phyloP scores from a whole-genome alignment of 2,797 vertebrate genomes.

The Dendrocincla fuliginosa region DNA sequence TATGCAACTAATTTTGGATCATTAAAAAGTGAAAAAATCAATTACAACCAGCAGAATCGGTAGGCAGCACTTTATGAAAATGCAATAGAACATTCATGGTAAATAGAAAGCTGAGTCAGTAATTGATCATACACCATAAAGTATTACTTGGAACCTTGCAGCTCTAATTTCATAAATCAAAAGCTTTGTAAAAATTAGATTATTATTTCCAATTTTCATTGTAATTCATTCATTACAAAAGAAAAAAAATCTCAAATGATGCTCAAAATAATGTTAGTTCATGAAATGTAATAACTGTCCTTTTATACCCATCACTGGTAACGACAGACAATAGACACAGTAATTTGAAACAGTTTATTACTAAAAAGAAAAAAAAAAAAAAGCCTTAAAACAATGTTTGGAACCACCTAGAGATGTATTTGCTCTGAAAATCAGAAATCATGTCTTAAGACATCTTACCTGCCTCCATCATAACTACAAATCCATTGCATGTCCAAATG shows the following conservation, averaged over 20 bases:
- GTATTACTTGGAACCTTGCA: neutral
- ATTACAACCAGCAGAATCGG: neutral
- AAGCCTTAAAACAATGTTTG: neutral
- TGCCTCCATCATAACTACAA: neutral
- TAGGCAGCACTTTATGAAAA: neutral
- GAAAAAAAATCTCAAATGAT: neutral
- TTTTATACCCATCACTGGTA: neutral
- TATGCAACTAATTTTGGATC: neutral
- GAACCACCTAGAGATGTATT: neutral
- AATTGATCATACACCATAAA: neutral
- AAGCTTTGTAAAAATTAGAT: neutral
- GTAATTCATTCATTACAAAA: neutral
- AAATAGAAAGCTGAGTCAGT: neutral
- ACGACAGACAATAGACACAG: neutral
- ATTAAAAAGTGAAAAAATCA: slow-evolving; percentile 30
- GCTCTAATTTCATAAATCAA: neutral
- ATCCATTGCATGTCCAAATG: neutral
- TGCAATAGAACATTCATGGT: neutral
- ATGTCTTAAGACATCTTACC: neutral
- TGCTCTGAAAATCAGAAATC: neutral
- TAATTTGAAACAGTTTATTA: neutral
- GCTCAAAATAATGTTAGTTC: neutral
- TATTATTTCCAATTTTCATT: neutral
- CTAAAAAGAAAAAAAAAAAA: neutral
- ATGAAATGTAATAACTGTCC: neutral